phyloP scores from a whole-genome alignment of 2,797 vertebrate genomes.

The Remorina albescens region DNA sequence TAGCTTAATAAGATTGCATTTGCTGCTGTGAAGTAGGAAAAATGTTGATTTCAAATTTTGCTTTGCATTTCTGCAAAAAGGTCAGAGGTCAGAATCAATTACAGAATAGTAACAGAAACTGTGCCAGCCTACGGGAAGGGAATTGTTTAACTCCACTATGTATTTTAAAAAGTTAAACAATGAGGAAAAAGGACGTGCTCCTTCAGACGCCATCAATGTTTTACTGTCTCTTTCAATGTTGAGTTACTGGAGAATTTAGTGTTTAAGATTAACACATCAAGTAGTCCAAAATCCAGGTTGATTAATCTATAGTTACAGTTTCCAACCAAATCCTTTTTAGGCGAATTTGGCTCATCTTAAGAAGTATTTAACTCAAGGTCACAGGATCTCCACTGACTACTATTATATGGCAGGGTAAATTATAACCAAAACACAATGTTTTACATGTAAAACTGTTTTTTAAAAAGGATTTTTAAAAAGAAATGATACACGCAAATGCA shows the following conservation, averaged over 20 bases:
- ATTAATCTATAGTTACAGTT: not conserved
- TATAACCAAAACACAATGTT: not conserved
- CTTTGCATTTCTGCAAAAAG: conserved; percentile 2
- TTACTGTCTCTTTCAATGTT: not conserved
- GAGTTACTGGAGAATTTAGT: not conserved
- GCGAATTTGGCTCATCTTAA: not conserved
- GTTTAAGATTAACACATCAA: not conserved
- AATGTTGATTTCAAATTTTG: not conserved
- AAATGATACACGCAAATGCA: too few relatives aligned
- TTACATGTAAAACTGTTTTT: not conserved
- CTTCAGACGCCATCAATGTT: not conserved
- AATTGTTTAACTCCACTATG: not conserved
- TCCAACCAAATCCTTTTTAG: not conserved
- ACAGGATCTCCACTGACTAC: not conserved
- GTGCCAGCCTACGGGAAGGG: not conserved
- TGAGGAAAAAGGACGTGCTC: not conserved
- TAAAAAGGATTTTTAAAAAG: not conserved
- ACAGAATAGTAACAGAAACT: conserved; percentile 1
- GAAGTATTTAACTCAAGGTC: not conserved
- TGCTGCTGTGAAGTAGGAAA: not conserved
- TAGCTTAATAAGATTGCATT: not conserved
- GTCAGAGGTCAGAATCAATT: conserved; percentile 8
- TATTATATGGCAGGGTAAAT: not conserved
- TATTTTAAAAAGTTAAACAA: too few relatives aligned
- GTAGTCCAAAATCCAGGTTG: not conserved